Evolutionary conservation across 2,113 vertebrate genomes (phyloP).

Genomic region (Toxotes jaculatrix): DNA sequence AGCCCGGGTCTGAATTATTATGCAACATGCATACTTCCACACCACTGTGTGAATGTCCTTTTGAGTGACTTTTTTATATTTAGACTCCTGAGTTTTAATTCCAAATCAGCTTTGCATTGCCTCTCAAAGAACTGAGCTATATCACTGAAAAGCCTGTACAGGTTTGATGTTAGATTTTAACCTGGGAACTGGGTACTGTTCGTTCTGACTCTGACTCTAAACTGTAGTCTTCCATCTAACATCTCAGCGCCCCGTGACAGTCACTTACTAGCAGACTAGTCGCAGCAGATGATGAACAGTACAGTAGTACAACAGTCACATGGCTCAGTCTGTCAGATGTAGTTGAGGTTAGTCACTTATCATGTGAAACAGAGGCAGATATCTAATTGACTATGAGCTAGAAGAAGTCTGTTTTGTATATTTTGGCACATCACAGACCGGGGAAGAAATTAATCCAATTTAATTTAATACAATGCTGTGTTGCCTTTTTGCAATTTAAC

Average conservation of each 20-base stretch:
- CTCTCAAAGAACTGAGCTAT: neutral
- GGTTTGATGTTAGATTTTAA: neutral
- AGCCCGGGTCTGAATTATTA: neutral
- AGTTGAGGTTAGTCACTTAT: slow-evolving; percentile 25
- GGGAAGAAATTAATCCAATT: neutral
- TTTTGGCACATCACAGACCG: neutral
- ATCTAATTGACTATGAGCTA: slow-evolving; percentile 5
- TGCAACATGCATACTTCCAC: neutral
- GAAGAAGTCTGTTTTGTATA: neutral
- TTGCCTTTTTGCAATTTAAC: neutral
- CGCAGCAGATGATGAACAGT: neutral
- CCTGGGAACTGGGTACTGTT: neutral
- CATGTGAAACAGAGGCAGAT: slow-evolving; percentile 11
- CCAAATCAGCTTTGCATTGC: neutral
- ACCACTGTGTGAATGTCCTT: neutral
- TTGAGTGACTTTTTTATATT: neutral
- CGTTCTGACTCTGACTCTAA: slow-evolving; percentile 6
- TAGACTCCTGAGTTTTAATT: neutral
- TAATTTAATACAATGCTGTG: neutral
- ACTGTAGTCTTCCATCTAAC: neutral
- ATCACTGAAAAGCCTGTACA: neutral
- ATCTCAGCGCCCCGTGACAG: neutral
- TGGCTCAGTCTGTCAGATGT: slow-evolving; percentile 20
- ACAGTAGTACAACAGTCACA: neutral
- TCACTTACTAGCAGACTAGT: neutral